phyloP scores from a whole-genome alignment of 2,797 vertebrate genomes.

The Gouania willdenowi region DNA sequence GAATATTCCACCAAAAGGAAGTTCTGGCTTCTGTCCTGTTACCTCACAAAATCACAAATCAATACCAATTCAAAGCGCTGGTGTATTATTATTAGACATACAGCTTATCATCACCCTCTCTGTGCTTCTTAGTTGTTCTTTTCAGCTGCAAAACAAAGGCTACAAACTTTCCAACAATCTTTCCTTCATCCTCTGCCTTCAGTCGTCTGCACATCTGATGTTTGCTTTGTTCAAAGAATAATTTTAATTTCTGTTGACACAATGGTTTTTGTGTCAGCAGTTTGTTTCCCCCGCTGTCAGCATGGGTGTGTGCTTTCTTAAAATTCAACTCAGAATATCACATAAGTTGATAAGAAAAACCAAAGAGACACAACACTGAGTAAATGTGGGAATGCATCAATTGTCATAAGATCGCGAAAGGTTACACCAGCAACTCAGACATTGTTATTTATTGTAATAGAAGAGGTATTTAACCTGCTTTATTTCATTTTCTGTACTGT shows the following conservation, averaged over 20 bases:
- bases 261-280: constrained; percentile 10
- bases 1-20: not conserved
- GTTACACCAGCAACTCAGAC: too few relatives aligned
- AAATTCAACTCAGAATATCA: too few relatives aligned
- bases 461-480: too few relatives aligned
- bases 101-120: not conserved
- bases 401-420: too few relatives aligned
- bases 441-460: too few relatives aligned
- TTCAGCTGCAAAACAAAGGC: not conserved
- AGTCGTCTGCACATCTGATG: constrained; percentile 4
- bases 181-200: constrained; percentile 9
- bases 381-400: too few relatives aligned
- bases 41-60: not conserved
- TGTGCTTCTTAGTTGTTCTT: not conserved
- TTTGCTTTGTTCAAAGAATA: constrained; percentile 9
- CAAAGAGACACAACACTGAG: too few relatives aligned
- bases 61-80: not conserved
- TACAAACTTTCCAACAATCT: not conserved
- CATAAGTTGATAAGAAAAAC: too few relatives aligned
- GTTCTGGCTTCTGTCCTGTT: not conserved
- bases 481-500: too few relatives aligned
- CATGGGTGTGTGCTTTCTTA: too few relatives aligned
- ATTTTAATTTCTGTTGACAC: constrained; percentile 13
- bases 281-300: constrained; percentile 7
- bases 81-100: not conserved